Evolutionary conservation across 2,797 vertebrate genomes (phyloP), one percentile per base, ranked within the genome.

Genomic region (Amazonetta brasiliensis): DNA sequence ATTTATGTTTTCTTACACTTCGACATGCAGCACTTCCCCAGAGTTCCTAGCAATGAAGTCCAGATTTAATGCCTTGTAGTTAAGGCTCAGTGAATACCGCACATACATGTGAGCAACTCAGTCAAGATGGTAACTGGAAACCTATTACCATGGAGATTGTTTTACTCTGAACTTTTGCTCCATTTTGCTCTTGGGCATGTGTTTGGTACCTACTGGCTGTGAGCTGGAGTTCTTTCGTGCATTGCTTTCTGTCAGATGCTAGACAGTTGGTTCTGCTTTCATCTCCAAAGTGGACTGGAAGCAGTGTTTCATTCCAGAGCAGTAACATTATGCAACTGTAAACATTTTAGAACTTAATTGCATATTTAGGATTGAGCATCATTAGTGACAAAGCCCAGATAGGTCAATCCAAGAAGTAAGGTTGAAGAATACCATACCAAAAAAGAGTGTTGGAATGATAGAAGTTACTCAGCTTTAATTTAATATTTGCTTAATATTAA

Each of bases 281-380:
- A 69, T 43, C 74, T 93, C 81, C 35, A 7, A 48, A 89, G 75
- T 7, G 19, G 52, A 12, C 74, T 93, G 75, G 79, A 63, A 96
- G 71, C 48, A 60, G 39, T 2, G 64, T 95, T 97, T 91, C 76
- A 62, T 95, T 94, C 91, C 89, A 87, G 84, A 92, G 89, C 91
- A 93, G 46, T 92, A 83, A 68, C 82, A 85, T 94, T 97, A 91
- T 94, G 87, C 82, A 92, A 89, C 89, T 92, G 56, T 89, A 96
- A 94, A 85, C 48, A 68, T 25, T 59, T 92, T 85, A 83, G 60
- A 92, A 85, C 60, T 89, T 92, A 94, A 95, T 97, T 96, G 82
- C 82, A 50, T 71, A 43, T 85, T 95, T 83, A 92, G 91, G 56
- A 80, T 75, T 63, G 92, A 87, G 60, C 84, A 23, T 87, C 5